Base-by-base conservation (phyloP, 2,888 invertebrate species). In the Taenaris catops region DNA sequence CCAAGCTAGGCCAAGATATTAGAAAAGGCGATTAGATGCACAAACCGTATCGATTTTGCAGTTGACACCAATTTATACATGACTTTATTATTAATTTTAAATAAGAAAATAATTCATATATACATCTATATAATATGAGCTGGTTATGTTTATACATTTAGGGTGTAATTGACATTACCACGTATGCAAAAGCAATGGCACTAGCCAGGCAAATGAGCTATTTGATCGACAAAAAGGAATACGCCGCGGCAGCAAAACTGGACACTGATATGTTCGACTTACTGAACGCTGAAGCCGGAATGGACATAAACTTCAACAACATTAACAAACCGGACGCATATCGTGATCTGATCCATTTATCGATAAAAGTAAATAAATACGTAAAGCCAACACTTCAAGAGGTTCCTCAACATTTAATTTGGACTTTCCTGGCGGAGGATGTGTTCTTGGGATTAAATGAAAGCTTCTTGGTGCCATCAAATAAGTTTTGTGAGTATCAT, bases 271-370 rank as follows among this genome's bases (percentile, higher is more conserved):
- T 78, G 35, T 74, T 67, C 33, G 43, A 42, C 1, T 61, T 57
- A 17, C 41, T 80, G 1, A 64, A 57, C 8, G 38, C 45, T 3
- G 64, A 73, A 8, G 50, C 60, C 1, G 55, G 51, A 1, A 56
- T 58, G 48, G 52, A 55, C 2, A 57, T 78, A 8, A 83, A 80
- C 44, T 80, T 74, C 31, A 76, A 83, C 38, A 83, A 81, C 36
- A 63, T 76, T 0, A 74, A 76, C 41, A 62, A 65, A 35, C 46
- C 44, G 0, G 68, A 60, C 25, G 70, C 76, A 1, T 67, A 75
- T 24, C 53, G 52, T 3, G 68, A 60, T 0, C 49, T 81, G 9
- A 59, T 60, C 4, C 45, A 48, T 6, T 47, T 84, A 16, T 48
- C 54, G 6, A 25, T 10, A 0, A 71, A 65, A 44, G 51, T 84